Percentiles rank a stretch among this genome's conserved stretches.
Conservation (phyloP, 2,113 vertebrate species). For the Salvelinus sp. region DNA sequence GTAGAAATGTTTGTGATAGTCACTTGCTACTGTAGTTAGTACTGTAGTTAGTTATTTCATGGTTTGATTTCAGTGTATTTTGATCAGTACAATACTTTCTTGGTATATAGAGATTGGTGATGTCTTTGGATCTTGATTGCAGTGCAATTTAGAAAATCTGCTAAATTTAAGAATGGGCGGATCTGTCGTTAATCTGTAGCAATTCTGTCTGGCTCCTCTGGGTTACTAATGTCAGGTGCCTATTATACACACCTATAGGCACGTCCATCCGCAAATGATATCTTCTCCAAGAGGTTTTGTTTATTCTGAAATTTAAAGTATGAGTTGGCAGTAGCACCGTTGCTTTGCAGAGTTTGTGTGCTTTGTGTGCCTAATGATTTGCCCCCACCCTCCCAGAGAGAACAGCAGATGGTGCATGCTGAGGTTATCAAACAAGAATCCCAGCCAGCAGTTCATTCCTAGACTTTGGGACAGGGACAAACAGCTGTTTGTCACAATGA, state of each 20-base stretch:
- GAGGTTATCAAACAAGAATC: slow-evolving; percentile 18
- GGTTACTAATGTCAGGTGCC: slow-evolving; percentile 37
- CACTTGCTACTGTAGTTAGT: too few relatives aligned
- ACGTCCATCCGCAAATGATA: slow-evolving; percentile 14
- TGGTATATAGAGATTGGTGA: too few relatives aligned
- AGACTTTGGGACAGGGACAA: slow-evolving; percentile 18
- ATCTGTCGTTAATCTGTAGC: slow-evolving; percentile 50
- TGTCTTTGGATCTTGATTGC: too few relatives aligned
- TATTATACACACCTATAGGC: not conserved
- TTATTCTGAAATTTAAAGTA: not conserved
- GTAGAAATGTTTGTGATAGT: too few relatives aligned
- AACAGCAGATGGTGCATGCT: slow-evolving; percentile 6
- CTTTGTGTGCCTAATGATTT: not conserved
- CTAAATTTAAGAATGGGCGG: slow-evolving; percentile 40
- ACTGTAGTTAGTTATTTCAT: too few relatives aligned
- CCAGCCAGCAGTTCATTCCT: not conserved
- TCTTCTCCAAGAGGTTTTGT: not conserved
- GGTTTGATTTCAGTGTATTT: too few relatives aligned
- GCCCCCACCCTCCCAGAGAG: not conserved
- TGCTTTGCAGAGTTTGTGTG: not conserved
- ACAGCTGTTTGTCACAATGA: slow-evolving; percentile 25
- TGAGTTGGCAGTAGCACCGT: not conserved
- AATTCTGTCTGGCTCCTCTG: slow-evolving; percentile 47
- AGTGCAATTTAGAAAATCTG: slow-evolving; percentile 27
- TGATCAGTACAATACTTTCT: too few relatives aligned